Conservation (phyloP, 1,140 invertebrate species). For the Drosophila orosa region DNA sequence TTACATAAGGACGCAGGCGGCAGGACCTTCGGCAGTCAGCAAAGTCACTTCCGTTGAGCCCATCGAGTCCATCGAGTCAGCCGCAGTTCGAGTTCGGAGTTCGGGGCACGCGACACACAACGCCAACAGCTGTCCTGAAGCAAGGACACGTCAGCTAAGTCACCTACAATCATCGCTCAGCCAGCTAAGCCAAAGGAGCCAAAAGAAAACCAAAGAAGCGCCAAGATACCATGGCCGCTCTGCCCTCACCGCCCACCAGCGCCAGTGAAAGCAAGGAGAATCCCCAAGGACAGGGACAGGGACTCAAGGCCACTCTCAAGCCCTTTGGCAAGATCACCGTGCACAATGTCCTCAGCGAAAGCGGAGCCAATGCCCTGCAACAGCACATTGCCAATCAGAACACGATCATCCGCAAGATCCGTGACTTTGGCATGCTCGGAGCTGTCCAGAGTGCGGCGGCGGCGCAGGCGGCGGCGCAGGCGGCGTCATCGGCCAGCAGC, state of each 20-base stretch:
- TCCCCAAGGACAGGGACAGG: constrained; percentile 16
- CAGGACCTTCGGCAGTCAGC: constrained; percentile 59
- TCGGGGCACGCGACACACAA: constrained; percentile 84
- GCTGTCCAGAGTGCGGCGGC: constrained; percentile 66
- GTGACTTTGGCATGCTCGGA: constrained; percentile 80
- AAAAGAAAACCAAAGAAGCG: not conserved
- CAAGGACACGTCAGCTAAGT: constrained; percentile 16
- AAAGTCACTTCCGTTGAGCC: constrained; percentile 78
- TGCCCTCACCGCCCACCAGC: constrained; percentile 50
- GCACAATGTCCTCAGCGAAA: constrained; percentile 78
- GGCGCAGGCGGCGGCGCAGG: not conserved
- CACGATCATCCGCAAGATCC: constrained; percentile 78
- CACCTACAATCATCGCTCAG: constrained; percentile 13
- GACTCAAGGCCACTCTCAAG: constrained; percentile 44
- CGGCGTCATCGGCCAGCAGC: not conserved
- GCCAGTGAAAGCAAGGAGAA: constrained; percentile 47
- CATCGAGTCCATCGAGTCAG: constrained; percentile 17
- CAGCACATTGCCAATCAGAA: constrained; percentile 73
- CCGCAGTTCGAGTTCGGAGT: constrained; percentile 58
- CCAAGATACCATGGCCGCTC: constrained; percentile 56
- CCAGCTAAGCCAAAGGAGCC: constrained; percentile 4
- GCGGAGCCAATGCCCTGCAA: constrained; percentile 68
- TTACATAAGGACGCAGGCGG: constrained; percentile 56
- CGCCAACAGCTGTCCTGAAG: constrained; percentile 78
- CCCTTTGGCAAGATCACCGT: constrained; percentile 78